A percentile compares a stretch with the other conserved stretches of the same genome.
These are phyloP conservation scores for Ptychodera flava DNA, from an alignment of 35 echinoderm and acorn worm genomes.

Conservation along the genomic window DNA sequence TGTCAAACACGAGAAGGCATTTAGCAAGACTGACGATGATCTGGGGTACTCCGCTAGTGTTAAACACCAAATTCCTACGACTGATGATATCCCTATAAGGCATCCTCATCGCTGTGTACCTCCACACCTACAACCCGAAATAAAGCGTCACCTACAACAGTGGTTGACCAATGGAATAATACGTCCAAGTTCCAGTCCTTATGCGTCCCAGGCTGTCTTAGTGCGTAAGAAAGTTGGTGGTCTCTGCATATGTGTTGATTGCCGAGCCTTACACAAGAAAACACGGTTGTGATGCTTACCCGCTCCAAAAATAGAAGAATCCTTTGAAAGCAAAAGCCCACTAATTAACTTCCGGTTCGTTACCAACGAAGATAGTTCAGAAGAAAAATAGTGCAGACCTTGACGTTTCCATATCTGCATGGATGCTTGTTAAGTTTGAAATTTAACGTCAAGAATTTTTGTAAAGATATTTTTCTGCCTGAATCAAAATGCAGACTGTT, in stretches of 20 bases:
- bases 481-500: too few relatives aligned
- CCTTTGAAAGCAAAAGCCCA: too few relatives aligned
- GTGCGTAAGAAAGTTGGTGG: conserved; percentile 50
- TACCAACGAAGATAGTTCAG: too few relatives aligned
- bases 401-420: too few relatives aligned
- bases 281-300: conserved; percentile 27
- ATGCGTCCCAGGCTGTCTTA: conserved; percentile 52
- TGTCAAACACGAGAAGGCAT: neutral
- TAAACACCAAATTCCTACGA: conserved; percentile 26
- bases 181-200: conserved; percentile 21
- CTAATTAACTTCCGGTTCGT: too few relatives aligned
- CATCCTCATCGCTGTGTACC: conserved; percentile 20
- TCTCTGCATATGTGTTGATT: conserved; percentile 45
- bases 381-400: too few relatives aligned
- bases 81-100: conserved; percentile 29
- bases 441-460: too few relatives aligned
- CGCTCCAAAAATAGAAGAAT: conserved; percentile 43
- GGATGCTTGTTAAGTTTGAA: too few relatives aligned
- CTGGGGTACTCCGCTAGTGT: conserved; percentile 17
- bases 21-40: conserved; percentile 13
- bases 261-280: conserved; percentile 29
- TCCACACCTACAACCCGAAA: conserved; percentile 21
- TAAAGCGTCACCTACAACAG: conserved; percentile 24
- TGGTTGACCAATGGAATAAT: conserved; percentile 42
- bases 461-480: too few relatives aligned